These are phyloP conservation scores for Petaurus breviceps DNA, from an alignment of 2,113 vertebrate species.

Conservation along the genomic window DNA sequence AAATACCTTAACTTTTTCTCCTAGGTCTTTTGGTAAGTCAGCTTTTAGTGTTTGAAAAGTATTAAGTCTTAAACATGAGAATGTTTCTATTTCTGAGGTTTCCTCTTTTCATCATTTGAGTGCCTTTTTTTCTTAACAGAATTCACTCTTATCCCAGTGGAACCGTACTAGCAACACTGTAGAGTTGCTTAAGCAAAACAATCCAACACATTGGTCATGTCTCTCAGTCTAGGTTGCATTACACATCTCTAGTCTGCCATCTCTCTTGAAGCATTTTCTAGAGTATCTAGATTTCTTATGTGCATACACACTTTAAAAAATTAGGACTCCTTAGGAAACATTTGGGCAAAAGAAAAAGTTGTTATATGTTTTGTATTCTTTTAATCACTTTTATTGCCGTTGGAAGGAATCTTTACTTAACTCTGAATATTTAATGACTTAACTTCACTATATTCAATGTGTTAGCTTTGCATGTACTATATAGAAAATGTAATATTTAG, in stretches of 20 bases:
- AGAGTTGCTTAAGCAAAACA: not conserved
- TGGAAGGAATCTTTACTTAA: not conserved
- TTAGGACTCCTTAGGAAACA: conserved; percentile 7
- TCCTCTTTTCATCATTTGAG: not conserved
- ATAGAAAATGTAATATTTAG: conserved; percentile 38
- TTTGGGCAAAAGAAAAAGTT: conserved; percentile 32
- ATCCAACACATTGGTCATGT: not conserved
- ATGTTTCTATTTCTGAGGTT: conserved; percentile 1
- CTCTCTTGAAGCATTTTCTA: conserved; percentile 16
- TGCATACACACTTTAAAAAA: conserved; percentile 10
- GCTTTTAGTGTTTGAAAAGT: conserved; percentile 36
- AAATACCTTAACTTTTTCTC: conserved; percentile 45
- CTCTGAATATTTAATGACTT: conserved; percentile 49
- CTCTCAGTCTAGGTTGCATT: not conserved
- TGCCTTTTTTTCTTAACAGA: not conserved
- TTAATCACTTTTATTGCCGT: not conserved
- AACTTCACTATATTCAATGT: not conserved
- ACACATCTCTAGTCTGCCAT: not conserved
- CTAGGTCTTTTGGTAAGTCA: conserved; percentile 1
- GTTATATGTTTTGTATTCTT: conserved; percentile 18
- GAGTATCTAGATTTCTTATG: not conserved
- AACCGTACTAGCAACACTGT: not conserved
- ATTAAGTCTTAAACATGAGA: conserved; percentile 18
- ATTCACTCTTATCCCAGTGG: not conserved
- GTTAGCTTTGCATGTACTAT: conserved; percentile 39